Percentiles rank a stretch among this genome's conserved stretches.
phyloP scores from a whole-genome alignment of 2,797 vertebrate species.

The Scleropages formosus region DNA sequence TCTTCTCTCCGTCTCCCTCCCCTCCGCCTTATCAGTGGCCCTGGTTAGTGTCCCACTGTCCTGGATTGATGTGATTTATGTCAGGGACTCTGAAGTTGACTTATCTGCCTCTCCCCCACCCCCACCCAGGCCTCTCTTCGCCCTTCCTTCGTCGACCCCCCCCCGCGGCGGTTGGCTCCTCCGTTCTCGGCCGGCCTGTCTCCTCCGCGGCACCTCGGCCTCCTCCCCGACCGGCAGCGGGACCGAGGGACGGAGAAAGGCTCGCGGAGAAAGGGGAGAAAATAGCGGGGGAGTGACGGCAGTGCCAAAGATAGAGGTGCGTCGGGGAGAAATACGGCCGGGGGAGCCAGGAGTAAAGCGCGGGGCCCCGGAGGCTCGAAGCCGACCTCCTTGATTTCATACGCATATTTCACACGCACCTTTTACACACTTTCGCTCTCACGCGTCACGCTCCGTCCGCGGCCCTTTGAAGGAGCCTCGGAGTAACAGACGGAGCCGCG shows the following conservation, averaged over 20 bases:
- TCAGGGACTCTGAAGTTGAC: conserved; percentile 80
- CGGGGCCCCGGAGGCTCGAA: too few species aligned
- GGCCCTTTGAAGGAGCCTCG: not conserved
- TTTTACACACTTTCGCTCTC: not conserved
- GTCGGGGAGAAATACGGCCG: conserved; percentile 47
- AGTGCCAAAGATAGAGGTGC: conserved; percentile 36
- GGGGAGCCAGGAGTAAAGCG: conserved; percentile 25
- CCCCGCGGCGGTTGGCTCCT: conserved; percentile 59
- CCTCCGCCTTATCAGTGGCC: conserved; percentile 77
- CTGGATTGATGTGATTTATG: conserved; percentile 88
- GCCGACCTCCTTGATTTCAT: conserved; percentile 31
- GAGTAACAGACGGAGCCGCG: conserved; percentile 8
- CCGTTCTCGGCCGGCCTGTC: conserved; percentile 77
- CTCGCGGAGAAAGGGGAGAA: conserved; percentile 30
- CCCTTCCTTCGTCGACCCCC: conserved; percentile 36
- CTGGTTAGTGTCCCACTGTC: conserved; percentile 89
- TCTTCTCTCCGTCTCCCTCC: conserved; percentile 43
- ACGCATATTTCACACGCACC: conserved; percentile 24
- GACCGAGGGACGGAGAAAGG: conserved; percentile 24
- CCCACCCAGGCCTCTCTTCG: conserved; percentile 37
- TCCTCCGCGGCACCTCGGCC: conserved; percentile 66
- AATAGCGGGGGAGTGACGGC: not conserved
- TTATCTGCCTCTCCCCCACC: conserved; percentile 73
- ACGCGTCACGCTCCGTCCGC: not conserved
- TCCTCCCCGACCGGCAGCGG: conserved; percentile 54